Evolutionary conservation across 1,140 invertebrate genomes (phyloP), one percentile per base, ranked within the genome.

Genomic region (Eupeodes corollae): DNA sequence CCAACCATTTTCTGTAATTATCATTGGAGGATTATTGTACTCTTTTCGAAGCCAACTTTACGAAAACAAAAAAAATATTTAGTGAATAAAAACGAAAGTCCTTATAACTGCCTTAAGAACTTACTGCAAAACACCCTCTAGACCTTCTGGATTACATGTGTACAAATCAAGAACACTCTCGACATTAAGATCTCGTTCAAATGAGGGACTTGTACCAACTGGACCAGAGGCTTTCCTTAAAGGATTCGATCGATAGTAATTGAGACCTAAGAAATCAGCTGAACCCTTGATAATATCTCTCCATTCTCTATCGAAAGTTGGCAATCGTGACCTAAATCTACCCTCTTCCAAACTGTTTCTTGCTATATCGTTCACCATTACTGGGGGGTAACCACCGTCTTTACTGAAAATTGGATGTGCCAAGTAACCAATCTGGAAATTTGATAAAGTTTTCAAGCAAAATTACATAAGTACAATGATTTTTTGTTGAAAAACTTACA

Each of bases 1-100:
- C 66, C 63, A 75, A 18, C 85, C 85, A 58, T 86, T 87, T 73
- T 87, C 85, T 1, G 81, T 81, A 2, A 88, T 70, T 6, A 80
- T 67, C 2, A 86, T 68, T 26, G 3, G 3, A 26, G 8, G 3
- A 26, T 26, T 26, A 8, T 26, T 8, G 8, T 26, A 26, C 8
- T 72, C 63, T 0, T 69, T 58, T 42, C 73, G 72, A 12, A 88
- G 73, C 73, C 77, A 81, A 34, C 77, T 77, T 11, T 86, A n/a
- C n/a, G n/a, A 56, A 2, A 6, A 10, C 5, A n/a, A 32, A 15
- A 35, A 19, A 6, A 41, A 42, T 35, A n/a, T n/a, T n/a, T n/a
- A n/a, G n/a, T n/a, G 38, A 41, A 8, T 3, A 32, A 2, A 21
- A 3, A n/a, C 6, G n/a, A 13, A 3, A 32, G 8, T 8, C 3